A percentile compares a stretch with the other conserved stretches of the same genome.
These are phyloP conservation scores for Rallus crepitans DNA, from an alignment of 2,797 vertebrate species.

Conservation along the genomic window DNA sequence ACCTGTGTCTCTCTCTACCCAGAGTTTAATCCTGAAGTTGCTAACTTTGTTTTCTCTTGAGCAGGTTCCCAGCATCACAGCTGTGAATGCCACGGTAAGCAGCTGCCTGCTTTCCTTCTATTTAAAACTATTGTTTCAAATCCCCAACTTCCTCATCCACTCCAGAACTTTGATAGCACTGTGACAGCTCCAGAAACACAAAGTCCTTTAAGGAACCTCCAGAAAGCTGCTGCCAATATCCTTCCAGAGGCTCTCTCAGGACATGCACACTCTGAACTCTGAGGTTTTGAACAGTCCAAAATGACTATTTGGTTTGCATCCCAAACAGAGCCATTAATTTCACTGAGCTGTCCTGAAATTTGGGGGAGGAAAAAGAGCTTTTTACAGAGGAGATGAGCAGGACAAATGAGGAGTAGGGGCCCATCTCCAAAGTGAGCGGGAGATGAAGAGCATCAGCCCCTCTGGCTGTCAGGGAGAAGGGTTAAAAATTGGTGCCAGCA, in stretches of 20 bases:
- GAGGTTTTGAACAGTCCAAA: not conserved
- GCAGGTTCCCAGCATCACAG: not conserved
- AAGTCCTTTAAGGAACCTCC: not conserved
- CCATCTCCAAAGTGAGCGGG: not conserved
- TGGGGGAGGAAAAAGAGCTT: not conserved
- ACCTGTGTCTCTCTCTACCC: not conserved
- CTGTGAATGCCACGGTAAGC: not conserved
- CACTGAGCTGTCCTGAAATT: not conserved
- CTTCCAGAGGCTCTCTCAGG: not conserved
- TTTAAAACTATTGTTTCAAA: not conserved
- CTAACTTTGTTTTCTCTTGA: slow-evolving; percentile 28
- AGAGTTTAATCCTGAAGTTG: not conserved
- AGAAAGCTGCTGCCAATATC: not conserved
- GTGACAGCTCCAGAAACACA: not conserved
- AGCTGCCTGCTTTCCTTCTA: not conserved
- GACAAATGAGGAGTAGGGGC: not conserved
- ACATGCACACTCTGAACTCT: not conserved
- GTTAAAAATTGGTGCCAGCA: not conserved
- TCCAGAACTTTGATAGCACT: not conserved
- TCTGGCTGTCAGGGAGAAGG: not conserved
- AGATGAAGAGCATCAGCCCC: not conserved
- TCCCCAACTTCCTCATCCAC: not conserved
- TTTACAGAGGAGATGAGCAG: not conserved
- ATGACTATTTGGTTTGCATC: not conserved
- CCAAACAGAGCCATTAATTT: not conserved